Conservation (phyloP, 2,797 vertebrate genomes). For the Graptemys geographica region DNA sequence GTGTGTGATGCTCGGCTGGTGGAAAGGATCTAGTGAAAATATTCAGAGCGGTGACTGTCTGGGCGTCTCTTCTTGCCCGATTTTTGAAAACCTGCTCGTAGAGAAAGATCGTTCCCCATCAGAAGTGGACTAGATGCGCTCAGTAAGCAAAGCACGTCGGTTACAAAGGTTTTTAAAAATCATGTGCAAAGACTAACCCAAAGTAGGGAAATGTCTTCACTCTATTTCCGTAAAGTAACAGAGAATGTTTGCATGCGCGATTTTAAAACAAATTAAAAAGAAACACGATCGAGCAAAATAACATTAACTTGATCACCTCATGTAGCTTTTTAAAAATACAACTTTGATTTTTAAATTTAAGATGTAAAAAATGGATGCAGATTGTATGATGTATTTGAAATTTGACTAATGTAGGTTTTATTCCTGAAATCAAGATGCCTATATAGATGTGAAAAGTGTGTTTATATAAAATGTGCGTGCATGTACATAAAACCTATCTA, state of each 20-base stretch:
- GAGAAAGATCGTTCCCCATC: not conserved
- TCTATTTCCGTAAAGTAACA: not conserved
- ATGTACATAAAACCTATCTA: too few species aligned
- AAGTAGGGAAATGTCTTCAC: not conserved
- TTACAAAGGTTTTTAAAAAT: not conserved
- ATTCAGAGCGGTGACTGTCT: not conserved
- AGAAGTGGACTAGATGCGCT: not conserved
- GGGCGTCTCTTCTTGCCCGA: not conserved
- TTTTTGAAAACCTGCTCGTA: not conserved
- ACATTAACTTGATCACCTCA: fast-evolving
- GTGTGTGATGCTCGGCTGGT: not conserved
- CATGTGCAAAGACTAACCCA: not conserved
- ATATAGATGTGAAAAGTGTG: not conserved
- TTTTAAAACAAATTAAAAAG: not conserved
- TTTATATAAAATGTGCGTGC: not conserved
- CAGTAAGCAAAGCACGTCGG: not conserved
- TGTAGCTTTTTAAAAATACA: not conserved
- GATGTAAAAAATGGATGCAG: not conserved
- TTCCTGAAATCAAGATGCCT: not conserved
- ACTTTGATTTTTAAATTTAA: not conserved
- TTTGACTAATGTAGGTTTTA: not conserved
- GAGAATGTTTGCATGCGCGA: not conserved
- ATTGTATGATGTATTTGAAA: not conserved
- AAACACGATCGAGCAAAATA: not conserved
- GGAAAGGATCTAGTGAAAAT: not conserved